phyloP scores from a whole-genome alignment of 2,888 invertebrate species.

The Drosophila demipolita region DNA sequence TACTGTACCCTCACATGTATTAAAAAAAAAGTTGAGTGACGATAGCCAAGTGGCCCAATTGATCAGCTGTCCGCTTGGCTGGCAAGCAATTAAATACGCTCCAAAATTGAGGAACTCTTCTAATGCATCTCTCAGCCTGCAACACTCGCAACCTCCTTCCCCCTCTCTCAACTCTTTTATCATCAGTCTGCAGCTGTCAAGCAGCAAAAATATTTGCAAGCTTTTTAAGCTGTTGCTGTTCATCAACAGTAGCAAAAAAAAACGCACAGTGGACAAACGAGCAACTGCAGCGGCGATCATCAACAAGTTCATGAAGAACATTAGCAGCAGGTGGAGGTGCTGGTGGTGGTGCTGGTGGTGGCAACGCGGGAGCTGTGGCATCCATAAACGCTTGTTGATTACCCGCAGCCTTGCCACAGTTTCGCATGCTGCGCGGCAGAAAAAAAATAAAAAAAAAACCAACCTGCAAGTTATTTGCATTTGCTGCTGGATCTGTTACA shows the following conservation, averaged over 20 bases:
- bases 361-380: constrained; percentile 51
- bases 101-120: constrained; percentile 9
- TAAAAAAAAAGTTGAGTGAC: not conserved
- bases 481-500: constrained; percentile 75
- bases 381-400: constrained; percentile 77
- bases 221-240: constrained; percentile 28
- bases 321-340: constrained; percentile 15
- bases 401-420: constrained; percentile 76
- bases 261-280: constrained; percentile 56
- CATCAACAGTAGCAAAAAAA: constrained; percentile 22
- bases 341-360: not conserved
- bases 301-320: constrained; percentile 67
- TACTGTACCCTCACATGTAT: constrained; percentile 31
- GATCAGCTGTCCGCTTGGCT: constrained; percentile 28
- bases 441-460: constrained; percentile 9
- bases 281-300: constrained; percentile 65
- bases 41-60: constrained; percentile 11
- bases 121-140: constrained; percentile 6
- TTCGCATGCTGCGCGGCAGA: constrained; percentile 32
- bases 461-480: constrained; percentile 71
- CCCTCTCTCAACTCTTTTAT: not conserved
- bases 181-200: constrained; percentile 16
- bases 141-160: not conserved
- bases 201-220: constrained; percentile 26
- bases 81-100: constrained; percentile 36